Conservation (phyloP, 2,113 vertebrate species). For the Protobothrops mucrosquamatus region DNA sequence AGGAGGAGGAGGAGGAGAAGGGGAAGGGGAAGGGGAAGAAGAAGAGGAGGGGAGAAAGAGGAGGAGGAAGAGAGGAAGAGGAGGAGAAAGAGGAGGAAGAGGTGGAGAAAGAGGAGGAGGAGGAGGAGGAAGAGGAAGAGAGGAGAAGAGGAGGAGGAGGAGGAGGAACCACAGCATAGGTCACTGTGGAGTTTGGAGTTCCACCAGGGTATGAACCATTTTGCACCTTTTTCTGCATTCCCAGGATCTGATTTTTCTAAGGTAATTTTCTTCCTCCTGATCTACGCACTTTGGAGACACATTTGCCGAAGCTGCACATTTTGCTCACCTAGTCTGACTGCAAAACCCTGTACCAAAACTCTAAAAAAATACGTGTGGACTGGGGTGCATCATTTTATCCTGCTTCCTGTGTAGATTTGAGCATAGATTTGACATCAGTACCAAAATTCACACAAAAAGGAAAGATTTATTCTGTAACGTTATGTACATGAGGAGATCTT, state of each 20-base stretch:
- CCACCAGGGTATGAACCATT: background rate
- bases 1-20: no score
- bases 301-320: background rate
- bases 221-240: background rate
- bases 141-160: no score
- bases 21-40: no score
- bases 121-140: no score
- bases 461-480: background rate
- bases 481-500: background rate
- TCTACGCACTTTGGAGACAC: background rate
- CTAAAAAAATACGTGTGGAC: background rate
- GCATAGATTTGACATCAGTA: background rate
- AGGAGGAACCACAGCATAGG: background rate
- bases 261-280: background rate
- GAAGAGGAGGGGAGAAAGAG: no score
- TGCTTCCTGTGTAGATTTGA: background rate
- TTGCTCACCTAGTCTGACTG: background rate
- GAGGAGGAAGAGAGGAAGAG: no score
- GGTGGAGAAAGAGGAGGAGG: no score
- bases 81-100: no score
- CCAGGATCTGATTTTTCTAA: background rate
- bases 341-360: background rate
- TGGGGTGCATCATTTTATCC: background rate
- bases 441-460: background rate
- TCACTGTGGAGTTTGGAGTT: background rate